Evolutionary conservation across 2,113 vertebrate species (phyloP).

Genomic region (Chelonoidis abingdonii): DNA sequence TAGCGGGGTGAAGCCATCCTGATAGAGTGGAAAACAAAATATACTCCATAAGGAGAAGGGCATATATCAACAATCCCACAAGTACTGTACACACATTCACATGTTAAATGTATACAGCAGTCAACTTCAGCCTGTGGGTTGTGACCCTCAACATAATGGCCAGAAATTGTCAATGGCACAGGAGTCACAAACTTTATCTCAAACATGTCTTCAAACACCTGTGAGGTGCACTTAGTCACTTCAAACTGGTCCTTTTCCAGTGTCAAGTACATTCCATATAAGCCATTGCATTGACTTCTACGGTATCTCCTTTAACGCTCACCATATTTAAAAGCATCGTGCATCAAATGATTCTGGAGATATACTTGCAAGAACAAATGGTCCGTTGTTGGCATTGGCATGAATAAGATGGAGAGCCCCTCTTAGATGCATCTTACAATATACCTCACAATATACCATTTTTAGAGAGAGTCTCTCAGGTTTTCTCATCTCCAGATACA

Average conservation of each 20-base stretch:
- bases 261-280: neutral
- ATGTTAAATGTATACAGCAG: rapidly evolving
- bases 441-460: neutral
- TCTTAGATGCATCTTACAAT: neutral
- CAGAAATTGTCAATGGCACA: neutral
- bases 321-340: neutral
- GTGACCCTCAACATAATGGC: neutral
- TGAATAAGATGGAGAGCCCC: neutral
- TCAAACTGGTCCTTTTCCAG: neutral
- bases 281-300: neutral
- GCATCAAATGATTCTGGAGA: neutral
- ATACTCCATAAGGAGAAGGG: neutral
- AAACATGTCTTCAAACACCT: neutral
- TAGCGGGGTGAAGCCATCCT: slow-evolving; percentile 98
- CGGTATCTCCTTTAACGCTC: neutral
- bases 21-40: neutral
- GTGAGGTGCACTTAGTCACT: neutral
- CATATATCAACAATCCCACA: rapidly evolving
- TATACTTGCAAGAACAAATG: neutral
- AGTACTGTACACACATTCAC: rapidly evolving
- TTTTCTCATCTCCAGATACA: rapidly evolving
- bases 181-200: neutral
- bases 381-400: neutral
- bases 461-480: neutral
- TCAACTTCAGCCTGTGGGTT: neutral